Evolutionary conservation across 2,888 invertebrate species (phyloP).

Genomic region (Subacronicta megacephala): DNA sequence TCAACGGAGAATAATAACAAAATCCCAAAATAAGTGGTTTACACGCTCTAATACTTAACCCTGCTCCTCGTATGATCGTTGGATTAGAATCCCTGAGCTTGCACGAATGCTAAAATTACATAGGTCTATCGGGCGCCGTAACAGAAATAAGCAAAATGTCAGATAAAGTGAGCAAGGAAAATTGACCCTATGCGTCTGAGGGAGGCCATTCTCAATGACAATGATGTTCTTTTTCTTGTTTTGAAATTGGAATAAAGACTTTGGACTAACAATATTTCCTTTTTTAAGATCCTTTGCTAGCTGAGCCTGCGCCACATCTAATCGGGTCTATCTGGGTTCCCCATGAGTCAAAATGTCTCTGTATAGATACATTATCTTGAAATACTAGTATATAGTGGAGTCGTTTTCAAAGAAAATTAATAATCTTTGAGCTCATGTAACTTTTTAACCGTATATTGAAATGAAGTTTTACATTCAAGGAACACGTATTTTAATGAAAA

Average conservation of each 20-base stretch:
- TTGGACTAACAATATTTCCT: too few relatives aligned
- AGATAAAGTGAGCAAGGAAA: conserved; percentile 34
- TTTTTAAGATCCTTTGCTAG: too few relatives aligned
- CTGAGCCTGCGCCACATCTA: too few relatives aligned
- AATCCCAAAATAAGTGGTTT: conserved; percentile 41
- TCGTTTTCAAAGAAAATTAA: too few relatives aligned
- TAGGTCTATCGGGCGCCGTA: conserved; percentile 49
- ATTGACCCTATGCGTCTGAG: conserved; percentile 50
- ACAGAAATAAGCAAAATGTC: conserved; percentile 41
- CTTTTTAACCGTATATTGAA: too few relatives aligned
- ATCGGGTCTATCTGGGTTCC: too few relatives aligned
- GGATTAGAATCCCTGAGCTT: conserved; percentile 56
- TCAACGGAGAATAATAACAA: conserved; percentile 41
- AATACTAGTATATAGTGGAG: too few relatives aligned
- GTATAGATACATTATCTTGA: too few relatives aligned
- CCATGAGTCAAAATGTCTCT: too few relatives aligned
- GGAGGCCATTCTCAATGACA: conserved; percentile 14
- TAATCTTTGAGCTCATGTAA: too few relatives aligned
- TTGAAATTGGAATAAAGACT: background rate
- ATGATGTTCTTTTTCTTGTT: conserved; percentile 11
- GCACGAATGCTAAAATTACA: conserved; percentile 53
- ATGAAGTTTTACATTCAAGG: too few relatives aligned
- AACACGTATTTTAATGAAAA: too few relatives aligned
- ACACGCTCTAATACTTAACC: conserved; percentile 28
- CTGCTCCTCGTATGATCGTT: conserved; percentile 40